Base-by-base conservation (phyloP, 2,113 vertebrate genomes). In the Calypte anna region DNA sequence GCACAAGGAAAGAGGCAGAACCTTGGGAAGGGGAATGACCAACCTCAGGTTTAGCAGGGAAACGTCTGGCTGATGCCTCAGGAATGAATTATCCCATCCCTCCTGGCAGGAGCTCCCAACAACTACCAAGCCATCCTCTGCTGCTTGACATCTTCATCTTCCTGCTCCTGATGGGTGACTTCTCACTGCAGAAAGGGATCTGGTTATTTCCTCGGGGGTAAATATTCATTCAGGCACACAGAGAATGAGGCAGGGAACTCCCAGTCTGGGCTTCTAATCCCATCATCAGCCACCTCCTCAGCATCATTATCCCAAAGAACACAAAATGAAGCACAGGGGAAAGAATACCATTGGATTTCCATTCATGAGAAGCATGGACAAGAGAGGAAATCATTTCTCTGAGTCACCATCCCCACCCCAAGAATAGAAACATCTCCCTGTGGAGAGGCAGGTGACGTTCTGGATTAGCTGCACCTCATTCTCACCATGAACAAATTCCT, bases 381-480 rank as follows among this genome's bases (percentile, higher is more conserved):
- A 36, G 50, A 86, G 69, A 95, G 91, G 89, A 95, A 97, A 89
- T 79, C 22, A 46, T 61, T 87, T 81, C 76, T 94, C 88, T 96
- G 96, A 96, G 94, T 96, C 95, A 95, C 1, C 7, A 5, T 92
- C 94, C 86, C 74, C 94, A 73, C 95, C 95, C 94, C 84, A 95
- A 87, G 23, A 80, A 82, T 6, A 87, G 73, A 61, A 92, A 53
- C 46, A 73, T 22, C 70, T 91, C 88, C 0, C 0, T 73, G 90
- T n/a, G 80, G 89, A 93, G 62, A 53, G 81, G 86, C 57, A 72
- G 76, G 31, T 92, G 94, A 93, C 2, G 15, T 58, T 68, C 78
- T 16, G 69, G 83, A 78, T 91, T 43, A 91, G 36, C 69, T 79
- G 70, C 28, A 9, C 9, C 74, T 80, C 20, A 53, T 81, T 86